phyloP scores from a whole-genome alignment of 2,888 invertebrate genomes.

The Cerceris ruficornis region DNA sequence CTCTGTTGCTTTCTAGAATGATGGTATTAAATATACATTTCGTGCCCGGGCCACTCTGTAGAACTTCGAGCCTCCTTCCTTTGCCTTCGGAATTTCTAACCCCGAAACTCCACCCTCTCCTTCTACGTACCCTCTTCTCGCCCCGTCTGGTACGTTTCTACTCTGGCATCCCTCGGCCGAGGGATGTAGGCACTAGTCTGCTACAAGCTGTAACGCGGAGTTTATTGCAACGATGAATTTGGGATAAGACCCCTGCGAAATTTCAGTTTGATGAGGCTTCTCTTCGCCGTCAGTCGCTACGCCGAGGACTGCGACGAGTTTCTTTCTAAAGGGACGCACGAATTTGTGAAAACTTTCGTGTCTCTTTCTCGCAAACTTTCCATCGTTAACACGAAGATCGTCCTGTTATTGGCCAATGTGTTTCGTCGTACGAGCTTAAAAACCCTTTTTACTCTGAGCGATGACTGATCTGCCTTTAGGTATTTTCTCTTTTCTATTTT shows the following conservation, averaged over 20 bases:
- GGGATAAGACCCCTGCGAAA: slow-evolving; percentile 71
- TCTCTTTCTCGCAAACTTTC: too few species aligned
- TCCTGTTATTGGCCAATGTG: too few species aligned
- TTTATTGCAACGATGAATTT: slow-evolving; percentile 77
- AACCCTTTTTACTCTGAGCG: too few species aligned
- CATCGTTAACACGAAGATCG: too few species aligned
- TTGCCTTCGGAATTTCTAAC: slow-evolving; percentile 51
- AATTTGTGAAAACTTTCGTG: slow-evolving; percentile 11
- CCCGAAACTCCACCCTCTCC: slow-evolving; percentile 29
- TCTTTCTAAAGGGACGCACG: not conserved
- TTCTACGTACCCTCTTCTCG: slow-evolving; percentile 31
- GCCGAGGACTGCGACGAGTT: slow-evolving; percentile 30
- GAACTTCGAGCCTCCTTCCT: slow-evolving; percentile 48
- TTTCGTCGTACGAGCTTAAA: too few species aligned
- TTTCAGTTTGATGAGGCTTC: slow-evolving; percentile 73
- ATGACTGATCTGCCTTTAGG: too few species aligned
- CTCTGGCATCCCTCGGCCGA: slow-evolving; percentile 8
- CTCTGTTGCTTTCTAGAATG: slow-evolving; percentile 69
- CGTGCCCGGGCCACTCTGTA: slow-evolving; percentile 44
- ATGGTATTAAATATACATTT: slow-evolving; percentile 77
- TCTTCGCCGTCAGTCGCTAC: slow-evolving; percentile 16
- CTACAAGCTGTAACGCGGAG: slow-evolving; percentile 69
- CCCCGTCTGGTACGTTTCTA: slow-evolving; percentile 13
- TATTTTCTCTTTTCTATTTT: too few species aligned
- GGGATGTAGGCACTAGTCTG: slow-evolving; percentile 38